Conservation (phyloP, 1,140 invertebrate genomes). For the Drosophila repletoides region DNA sequence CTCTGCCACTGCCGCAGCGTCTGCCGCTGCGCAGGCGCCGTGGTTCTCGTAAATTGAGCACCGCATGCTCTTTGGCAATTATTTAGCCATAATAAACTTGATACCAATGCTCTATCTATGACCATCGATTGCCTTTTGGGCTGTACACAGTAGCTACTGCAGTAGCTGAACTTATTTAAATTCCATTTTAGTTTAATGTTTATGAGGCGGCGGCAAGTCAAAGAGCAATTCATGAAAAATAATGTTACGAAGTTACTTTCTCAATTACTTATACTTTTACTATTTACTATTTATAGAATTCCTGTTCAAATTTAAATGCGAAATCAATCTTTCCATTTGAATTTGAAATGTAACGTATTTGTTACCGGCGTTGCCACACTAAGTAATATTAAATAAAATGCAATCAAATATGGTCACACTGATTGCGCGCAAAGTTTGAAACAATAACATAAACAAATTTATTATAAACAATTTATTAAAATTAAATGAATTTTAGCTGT, state of each 20-base stretch:
- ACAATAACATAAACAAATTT: neutral
- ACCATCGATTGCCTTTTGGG: constrained; percentile 20
- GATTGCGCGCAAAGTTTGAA: neutral
- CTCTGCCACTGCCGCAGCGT: neutral
- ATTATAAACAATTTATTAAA: neutral
- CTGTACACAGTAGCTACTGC: constrained; percentile 34
- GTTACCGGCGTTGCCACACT: constrained; percentile 9
- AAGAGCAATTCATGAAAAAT: no score
- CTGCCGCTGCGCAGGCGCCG: constrained; percentile 26
- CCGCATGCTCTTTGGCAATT: constrained; percentile 64
- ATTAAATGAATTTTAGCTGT: neutral
- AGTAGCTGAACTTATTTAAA: constrained; percentile 35
- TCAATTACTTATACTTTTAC: no score
- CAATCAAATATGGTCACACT: constrained; percentile 16
- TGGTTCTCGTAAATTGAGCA: constrained; percentile 53
- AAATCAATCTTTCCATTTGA: no score
- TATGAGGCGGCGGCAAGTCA: constrained; percentile 12
- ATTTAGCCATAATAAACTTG: constrained; percentile 59
- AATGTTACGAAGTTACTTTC: no score
- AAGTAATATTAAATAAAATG: neutral
- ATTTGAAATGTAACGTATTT: no score
- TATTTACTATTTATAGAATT: no score
- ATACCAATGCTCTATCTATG: constrained; percentile 52
- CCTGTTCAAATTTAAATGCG: no score
- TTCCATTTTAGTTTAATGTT: constrained; percentile 35